Evolutionary conservation across 1,140 invertebrate species (phyloP).

Genomic region (Conus ventricosus): DNA sequence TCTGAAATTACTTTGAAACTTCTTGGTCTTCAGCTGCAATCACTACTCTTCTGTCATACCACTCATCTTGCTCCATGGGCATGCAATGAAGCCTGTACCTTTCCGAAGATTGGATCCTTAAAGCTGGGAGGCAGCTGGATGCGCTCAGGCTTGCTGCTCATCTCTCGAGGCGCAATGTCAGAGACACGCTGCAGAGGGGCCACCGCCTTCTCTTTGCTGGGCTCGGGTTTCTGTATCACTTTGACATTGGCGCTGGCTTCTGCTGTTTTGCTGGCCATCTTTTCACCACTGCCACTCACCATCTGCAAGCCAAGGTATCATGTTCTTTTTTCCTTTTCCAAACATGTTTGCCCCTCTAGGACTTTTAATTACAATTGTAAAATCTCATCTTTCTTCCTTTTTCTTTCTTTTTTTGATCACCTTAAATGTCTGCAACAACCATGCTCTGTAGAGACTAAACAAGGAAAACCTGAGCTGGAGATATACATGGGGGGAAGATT

Average conservation of each 20-base stretch:
- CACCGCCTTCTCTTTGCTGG: slow-evolving; percentile 49
- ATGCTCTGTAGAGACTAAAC: no score
- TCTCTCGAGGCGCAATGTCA: background rate
- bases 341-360: no score
- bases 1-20: no score
- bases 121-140: slow-evolving; percentile 72
- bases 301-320: background rate
- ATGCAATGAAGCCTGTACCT: slow-evolving; percentile 46
- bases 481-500: no score
- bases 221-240: slow-evolving; percentile 66
- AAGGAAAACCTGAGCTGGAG: no score
- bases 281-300: slow-evolving; percentile 62
- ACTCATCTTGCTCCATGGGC: no score
- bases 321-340: background rate
- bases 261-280: slow-evolving; percentile 54
- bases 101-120: slow-evolving; percentile 67
- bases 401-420: background rate
- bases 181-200: background rate
- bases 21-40: no score
- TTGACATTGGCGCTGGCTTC: slow-evolving; percentile 55
- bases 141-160: slow-evolving; percentile 60
- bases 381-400: no score
- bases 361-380: no score
- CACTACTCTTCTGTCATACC: no score
- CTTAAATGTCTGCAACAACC: no score